Evolutionary conservation across 1,140 invertebrate species (phyloP), one percentile per base, ranked within the genome.

Genomic region (Pemphigus obesinymphae): DNA sequence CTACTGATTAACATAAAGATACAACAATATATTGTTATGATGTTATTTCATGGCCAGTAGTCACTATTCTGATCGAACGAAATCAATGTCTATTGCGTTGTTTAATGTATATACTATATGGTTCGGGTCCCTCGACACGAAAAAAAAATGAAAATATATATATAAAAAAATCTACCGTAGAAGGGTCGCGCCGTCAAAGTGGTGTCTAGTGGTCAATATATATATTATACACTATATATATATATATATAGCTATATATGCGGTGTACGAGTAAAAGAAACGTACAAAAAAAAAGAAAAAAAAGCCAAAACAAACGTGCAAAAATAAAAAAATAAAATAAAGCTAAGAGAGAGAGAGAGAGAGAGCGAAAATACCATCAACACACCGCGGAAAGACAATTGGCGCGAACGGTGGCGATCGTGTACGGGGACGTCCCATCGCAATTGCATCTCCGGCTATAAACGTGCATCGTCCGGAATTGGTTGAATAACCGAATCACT

Each of bases 401-500:
- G 53, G 37, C 76, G 68, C 23, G 66, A 5, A 40, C 63, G 63
- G 15, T 8, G 11, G 58, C 17, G 66, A 11, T 5, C 10, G 34
- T 26, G n/a, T 43, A 70, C 66, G 37, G 37, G 66, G 50, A 58
- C 73, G 75, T 78, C 75, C 75, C 75, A 78, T 55, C 75, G 75
- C 75, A 78, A 78, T 78, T 15, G 75, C 50, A 37, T 34, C 53
- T 8, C 17, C 34, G n/a, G 31, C 75, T 40, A 58, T 78, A 78
- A 78, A 78, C 75, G 75, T 78, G 48, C 53, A 58, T 37, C 29
- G 50, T 5, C 20, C 75, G 75, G 53, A 78, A 78, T 78, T 78
- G 75, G 75, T 78, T n/a, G 75, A 78, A 78, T 78, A 78, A 78
- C 75, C 75, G 75, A 78, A 78, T 78, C 75, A 78, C 75, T 78